phyloP scores from a whole-genome alignment of 2,888 invertebrate species.

The Drosophila helvetica region DNA sequence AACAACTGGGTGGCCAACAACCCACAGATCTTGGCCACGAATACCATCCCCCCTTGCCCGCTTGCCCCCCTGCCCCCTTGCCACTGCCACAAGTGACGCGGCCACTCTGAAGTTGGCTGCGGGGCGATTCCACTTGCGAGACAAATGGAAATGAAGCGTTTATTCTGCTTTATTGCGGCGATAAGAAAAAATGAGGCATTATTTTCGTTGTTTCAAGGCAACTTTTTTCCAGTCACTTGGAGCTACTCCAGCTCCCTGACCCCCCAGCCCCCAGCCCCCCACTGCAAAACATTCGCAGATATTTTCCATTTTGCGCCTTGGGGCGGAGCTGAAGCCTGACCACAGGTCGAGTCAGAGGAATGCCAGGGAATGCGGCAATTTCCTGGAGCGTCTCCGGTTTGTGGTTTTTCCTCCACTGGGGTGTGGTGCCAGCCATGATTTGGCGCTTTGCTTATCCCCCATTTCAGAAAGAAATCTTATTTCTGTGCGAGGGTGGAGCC shows the following conservation, averaged over 20 bases:
- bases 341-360: slow-evolving; percentile 66
- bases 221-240: slow-evolving; percentile 49
- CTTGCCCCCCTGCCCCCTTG: not conserved
- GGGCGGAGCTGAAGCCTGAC: slow-evolving; percentile 57
- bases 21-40: slow-evolving; percentile 23
- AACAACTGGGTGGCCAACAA: slow-evolving; percentile 64
- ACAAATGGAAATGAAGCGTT: slow-evolving; percentile 83
- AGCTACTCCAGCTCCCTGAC: not conserved
- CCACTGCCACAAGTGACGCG: slow-evolving; percentile 57
- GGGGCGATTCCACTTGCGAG: slow-evolving; percentile 73
- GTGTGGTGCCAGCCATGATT: slow-evolving; percentile 62
- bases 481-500: slow-evolving; percentile 51
- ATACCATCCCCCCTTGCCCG: not conserved
- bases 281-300: not conserved
- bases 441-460: slow-evolving; percentile 64
- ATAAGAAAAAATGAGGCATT: slow-evolving; percentile 80
- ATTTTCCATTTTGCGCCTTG: slow-evolving; percentile 57
- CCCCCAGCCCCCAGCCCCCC: not conserved
- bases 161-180: slow-evolving; percentile 83
- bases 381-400: slow-evolving; percentile 66
- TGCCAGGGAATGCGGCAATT: slow-evolving; percentile 67
- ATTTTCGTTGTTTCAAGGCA: slow-evolving; percentile 72
- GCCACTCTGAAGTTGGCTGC: slow-evolving; percentile 57
- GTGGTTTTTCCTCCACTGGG: slow-evolving; percentile 47
- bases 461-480: slow-evolving; percentile 38